Evolutionary conservation across 2,888 invertebrate genomes (phyloP).

Genomic region (Patella depressa): DNA sequence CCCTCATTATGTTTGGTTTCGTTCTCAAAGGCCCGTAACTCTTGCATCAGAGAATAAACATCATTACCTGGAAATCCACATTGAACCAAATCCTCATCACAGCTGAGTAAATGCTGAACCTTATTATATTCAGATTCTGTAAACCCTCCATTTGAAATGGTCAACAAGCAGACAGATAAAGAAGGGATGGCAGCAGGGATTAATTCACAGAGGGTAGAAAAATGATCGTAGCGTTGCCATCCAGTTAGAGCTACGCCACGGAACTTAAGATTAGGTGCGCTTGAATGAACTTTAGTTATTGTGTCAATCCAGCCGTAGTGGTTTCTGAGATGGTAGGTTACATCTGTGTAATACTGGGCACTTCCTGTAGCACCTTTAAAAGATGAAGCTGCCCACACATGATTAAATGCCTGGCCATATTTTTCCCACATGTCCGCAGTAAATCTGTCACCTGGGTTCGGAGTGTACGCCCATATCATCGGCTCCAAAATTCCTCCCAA

Average conservation of each 20-base stretch:
- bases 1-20: constrained; percentile 9
- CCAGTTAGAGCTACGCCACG: constrained; percentile 70
- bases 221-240: constrained; percentile 72
- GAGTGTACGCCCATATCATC: constrained; percentile 82
- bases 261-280: constrained; percentile 50
- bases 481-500: constrained; percentile 80
- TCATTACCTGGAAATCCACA: constrained; percentile 73
- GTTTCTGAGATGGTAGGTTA: constrained; percentile 80
- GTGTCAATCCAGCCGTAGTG: constrained; percentile 79
- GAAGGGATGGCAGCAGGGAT: constrained; percentile 71
- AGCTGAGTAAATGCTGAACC: constrained; percentile 16
- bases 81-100: constrained; percentile 9
- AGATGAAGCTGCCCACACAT: constrained; percentile 84
- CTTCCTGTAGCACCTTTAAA: constrained; percentile 88
- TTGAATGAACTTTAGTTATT: constrained; percentile 45
- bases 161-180: constrained; percentile 60
- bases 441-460: constrained; percentile 30
- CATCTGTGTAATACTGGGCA: constrained; percentile 79
- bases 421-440: constrained; percentile 73
- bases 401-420: constrained; percentile 35
- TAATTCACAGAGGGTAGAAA: constrained; percentile 71
- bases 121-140: constrained; percentile 19
- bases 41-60: constrained; percentile 64
- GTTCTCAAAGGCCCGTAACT: constrained; percentile 29
- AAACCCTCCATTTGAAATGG: constrained; percentile 40